These are phyloP conservation scores for Spea bombifrons DNA, from an alignment of 2,113 vertebrate genomes.

Conservation along the genomic window DNA sequence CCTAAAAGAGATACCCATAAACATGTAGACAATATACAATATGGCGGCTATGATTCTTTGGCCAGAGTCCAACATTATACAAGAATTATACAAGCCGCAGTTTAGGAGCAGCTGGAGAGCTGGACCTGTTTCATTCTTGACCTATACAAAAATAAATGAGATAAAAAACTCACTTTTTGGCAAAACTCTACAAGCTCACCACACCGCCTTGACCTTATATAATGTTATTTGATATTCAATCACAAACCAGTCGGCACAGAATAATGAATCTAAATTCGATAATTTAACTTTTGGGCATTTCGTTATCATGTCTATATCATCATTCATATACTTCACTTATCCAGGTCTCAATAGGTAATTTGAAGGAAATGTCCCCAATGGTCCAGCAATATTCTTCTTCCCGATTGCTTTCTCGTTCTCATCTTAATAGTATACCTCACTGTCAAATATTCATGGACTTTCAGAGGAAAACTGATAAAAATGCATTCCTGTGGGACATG, in stretches of 20 bases:
- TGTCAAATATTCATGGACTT: conserved; percentile 11
- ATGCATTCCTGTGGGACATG: conserved; percentile 4
- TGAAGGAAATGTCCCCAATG: conserved; percentile 13
- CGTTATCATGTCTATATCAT: not conserved
- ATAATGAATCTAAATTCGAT: not conserved
- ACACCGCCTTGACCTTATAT: not conserved
- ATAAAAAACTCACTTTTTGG: not conserved
- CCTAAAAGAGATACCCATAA: too few relatives aligned
- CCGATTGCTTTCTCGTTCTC: conserved; percentile 13
- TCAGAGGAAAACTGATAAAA: conserved; percentile 2
- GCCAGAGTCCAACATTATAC: too few relatives aligned
- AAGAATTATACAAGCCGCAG: too few relatives aligned
- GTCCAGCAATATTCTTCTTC: conserved; percentile 13
- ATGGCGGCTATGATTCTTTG: too few relatives aligned
- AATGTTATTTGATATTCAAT: conserved; percentile 2
- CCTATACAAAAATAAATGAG: too few relatives aligned
- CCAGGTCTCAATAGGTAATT: conserved; percentile 16
- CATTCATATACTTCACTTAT: conserved; percentile 1
- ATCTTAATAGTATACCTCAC: conserved; percentile 8
- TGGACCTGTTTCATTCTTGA: too few relatives aligned
- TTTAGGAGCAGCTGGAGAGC: too few relatives aligned
- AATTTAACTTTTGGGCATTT: not conserved
- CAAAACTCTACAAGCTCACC: not conserved
- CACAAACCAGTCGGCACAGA: not conserved
- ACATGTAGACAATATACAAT: too few relatives aligned